Evolutionary conservation across 2,888 invertebrate genomes (phyloP).

Genomic region (Lithophane semibrunnea): DNA sequence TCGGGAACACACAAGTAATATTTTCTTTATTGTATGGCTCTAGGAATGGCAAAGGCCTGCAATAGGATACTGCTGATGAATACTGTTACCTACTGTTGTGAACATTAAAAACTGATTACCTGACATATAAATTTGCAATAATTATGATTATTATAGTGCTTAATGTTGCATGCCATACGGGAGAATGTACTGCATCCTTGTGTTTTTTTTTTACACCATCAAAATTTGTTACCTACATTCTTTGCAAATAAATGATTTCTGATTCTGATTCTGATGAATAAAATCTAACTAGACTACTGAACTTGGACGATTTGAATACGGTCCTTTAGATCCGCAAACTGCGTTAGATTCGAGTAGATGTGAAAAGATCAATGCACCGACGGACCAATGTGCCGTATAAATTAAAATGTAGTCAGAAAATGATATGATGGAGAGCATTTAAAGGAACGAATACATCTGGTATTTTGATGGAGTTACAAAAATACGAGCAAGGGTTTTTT

Average conservation of each 20-base stretch:
- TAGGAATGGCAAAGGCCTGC: neutral
- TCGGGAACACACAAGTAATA: neutral
- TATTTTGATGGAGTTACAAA: slow-evolving; percentile 36
- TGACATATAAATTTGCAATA: no score
- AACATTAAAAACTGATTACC: no score
- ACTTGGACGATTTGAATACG: neutral
- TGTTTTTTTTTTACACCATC: no score
- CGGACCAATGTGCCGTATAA: slow-evolving; percentile 1
- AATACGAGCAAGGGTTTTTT: slow-evolving; percentile 51
- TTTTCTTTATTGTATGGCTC: no score
- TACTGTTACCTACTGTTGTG: no score
- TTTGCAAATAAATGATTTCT: no score
- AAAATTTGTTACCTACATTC: no score
- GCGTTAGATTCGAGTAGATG: neutral
- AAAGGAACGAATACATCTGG: slow-evolving; percentile 44
- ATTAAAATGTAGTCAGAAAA: slow-evolving; percentile 20
- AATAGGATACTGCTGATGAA: neutral
- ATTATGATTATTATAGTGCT: no score
- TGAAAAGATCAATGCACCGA: neutral
- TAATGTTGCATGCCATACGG: no score
- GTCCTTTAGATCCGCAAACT: slow-evolving; percentile 4
- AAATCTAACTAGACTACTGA: neutral
- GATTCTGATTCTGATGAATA: no score
- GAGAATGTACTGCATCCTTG: no score
- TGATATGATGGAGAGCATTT: slow-evolving; percentile 26